Conservation (phyloP, 2,113 vertebrate species). For the Scomber scombrus region DNA sequence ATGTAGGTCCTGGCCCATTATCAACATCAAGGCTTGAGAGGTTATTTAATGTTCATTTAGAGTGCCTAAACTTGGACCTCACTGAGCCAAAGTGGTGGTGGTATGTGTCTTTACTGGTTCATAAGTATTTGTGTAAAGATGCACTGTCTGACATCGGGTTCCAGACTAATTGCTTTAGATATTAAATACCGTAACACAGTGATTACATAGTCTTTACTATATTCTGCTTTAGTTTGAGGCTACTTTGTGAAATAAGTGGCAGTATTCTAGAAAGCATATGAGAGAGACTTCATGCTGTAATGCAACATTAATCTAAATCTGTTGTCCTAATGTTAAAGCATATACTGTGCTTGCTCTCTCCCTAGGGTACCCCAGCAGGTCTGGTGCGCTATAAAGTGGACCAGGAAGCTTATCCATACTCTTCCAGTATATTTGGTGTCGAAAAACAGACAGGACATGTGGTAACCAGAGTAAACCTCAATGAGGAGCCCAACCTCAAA, state of each 20-base stretch:
- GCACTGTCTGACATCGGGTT: constrained; percentile 40
- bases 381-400: constrained; percentile 91
- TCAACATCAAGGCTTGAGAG: constrained; percentile 23
- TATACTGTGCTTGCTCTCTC: background rate
- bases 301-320: constrained; percentile 1
- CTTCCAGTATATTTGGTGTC: constrained; percentile 94
- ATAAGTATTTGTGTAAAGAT: constrained; percentile 7
- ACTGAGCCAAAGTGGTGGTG: constrained; percentile 1
- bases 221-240: constrained; percentile 28
- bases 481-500: constrained; percentile 94
- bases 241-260: background rate
- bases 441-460: constrained; percentile 91
- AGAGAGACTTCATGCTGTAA: background rate
- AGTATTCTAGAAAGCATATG: background rate
- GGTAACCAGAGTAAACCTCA: constrained; percentile 94
- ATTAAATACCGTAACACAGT: constrained; percentile 14
- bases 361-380: constrained; percentile 92
- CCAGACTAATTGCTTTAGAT: constrained; percentile 44
- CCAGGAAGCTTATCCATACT: constrained; percentile 88
- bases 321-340: background rate
- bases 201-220: constrained; percentile 19
- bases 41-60: constrained; percentile 37
- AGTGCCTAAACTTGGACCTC: constrained; percentile 4
- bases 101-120: background rate
- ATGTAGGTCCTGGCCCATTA: no score